Base-by-base conservation (phyloP, 2,113 vertebrate species). In the Erythrolamprus reginae region DNA sequence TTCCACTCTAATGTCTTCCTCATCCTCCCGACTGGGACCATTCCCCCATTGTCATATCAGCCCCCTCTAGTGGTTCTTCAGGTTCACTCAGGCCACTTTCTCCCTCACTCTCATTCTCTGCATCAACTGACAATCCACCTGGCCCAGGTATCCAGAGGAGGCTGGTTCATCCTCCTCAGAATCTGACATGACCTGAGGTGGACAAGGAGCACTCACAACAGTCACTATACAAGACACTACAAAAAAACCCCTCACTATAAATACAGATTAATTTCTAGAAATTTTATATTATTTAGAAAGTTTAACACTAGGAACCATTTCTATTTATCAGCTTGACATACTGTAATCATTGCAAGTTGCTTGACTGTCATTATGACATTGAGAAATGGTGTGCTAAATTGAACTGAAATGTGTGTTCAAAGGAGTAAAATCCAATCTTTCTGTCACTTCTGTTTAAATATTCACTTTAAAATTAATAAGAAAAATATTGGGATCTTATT, bases 391-490 rank as follows among this genome's bases (percentile, higher is more conserved):
- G 38, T 33, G 23, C 13, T 70, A 70, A 33, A 5, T 17, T 33
- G 61, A 70, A 70, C 5, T 70, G 13, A 92, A 89, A 23, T 89
- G 90, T 93, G 1, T 95, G 88, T 91, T 93, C 93, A 92, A 94
- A 15, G 92, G 86, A 70, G 88, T 65, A 90, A 90, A 89, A 93
- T 93, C n/a, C 61, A 70, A 33, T 70, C n/a, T 70, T 33, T n/a
- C 61, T 70, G 28, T 70, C n/a, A 33, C 7, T 33, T 42, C n/a
- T 77, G 33, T 77, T 77, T 77, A 77, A 77, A 77, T 77, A 42
- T 21, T 77, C 15, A 45, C 53, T 93, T 94, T 90, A 24, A 55
- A 52, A 53, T 23, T 56, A 38, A 21, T 38, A 77, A 77, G 26
- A 61, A 56, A 61, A 58, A 50, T 12, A 23, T 56, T 47, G 10